Evolutionary conservation across 2,888 invertebrate species (phyloP).

Genomic region (Tachina fera): DNA sequence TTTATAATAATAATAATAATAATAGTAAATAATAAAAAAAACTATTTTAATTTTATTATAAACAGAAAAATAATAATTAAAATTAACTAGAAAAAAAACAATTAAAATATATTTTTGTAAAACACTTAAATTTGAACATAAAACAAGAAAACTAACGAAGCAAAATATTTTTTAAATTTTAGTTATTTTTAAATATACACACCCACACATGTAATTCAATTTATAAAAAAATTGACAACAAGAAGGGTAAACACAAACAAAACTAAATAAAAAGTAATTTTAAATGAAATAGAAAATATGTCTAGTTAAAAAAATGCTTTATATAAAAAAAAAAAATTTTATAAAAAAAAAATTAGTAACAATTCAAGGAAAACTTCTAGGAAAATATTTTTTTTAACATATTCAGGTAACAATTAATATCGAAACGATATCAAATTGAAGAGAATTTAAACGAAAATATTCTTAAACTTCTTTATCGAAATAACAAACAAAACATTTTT

Average conservation of each 20-base stretch:
- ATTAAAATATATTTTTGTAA: slow-evolving; percentile 64
- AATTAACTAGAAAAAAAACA: slow-evolving; percentile 50
- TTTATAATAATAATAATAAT: slow-evolving; percentile 54
- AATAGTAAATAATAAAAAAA: slow-evolving; percentile 59
- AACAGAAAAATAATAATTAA: slow-evolving; percentile 16
- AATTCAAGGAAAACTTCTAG: slow-evolving; percentile 9
- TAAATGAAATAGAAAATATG: slow-evolving; percentile 23
- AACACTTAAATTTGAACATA: slow-evolving; percentile 56
- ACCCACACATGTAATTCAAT: slow-evolving; percentile 34
- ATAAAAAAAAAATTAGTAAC: background rate
- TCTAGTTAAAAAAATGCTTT: slow-evolving; percentile 19
- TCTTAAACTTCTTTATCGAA: no score
- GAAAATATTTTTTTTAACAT: background rate
- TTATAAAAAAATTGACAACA: slow-evolving; percentile 21
- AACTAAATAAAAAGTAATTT: background rate
- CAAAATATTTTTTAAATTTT: slow-evolving; percentile 67
- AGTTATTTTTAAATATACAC: slow-evolving; percentile 67
- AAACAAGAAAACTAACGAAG: slow-evolving; percentile 1
- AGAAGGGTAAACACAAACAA: slow-evolving; percentile 26
- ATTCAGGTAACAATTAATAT: no score
- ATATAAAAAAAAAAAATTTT: background rate
- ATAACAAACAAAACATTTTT: no score
- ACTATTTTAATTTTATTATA: slow-evolving; percentile 67
- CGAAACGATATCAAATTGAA: no score
- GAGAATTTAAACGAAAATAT: no score